Base-by-base conservation (phyloP, 2,888 invertebrate species). In the Eudasyphora cyanicolor region DNA sequence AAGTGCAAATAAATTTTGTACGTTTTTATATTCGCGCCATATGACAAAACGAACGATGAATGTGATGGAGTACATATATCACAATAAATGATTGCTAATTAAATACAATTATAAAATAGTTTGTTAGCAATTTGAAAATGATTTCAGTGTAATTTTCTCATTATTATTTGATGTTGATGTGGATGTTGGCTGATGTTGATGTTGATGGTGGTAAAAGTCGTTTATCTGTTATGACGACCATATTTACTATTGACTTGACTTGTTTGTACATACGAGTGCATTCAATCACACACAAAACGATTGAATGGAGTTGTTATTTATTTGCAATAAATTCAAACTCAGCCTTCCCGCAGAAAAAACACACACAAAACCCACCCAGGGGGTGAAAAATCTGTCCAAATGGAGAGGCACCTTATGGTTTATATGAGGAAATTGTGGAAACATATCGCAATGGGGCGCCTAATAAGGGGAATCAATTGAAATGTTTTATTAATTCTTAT, bases 21-120 rank as follows among this genome's bases (percentile, higher is more conserved):
- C n/a, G n/a, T n/a, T n/a, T n/a, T n/a, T n/a, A n/a, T n/a, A n/a
- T n/a, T n/a, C n/a, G n/a, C n/a, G n/a, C n/a, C n/a, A n/a, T n/a
- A n/a, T n/a, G n/a, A n/a, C n/a, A n/a, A 10, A 10, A 38, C 38
- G 10, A 10, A 38, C 38, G 38, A 49, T 19, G 49, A 49, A 4
- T 17, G 3, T 49, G 49, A 49, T 54, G 10, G 29, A 60, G 29
- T 60, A 32, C 67, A 67, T 67, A 42, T 17, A 67, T 64, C 35
- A 76, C 45, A 79, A 79, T 76, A 49, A 79, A 73, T 82, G 57
- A 62, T 77, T 70, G 70, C 75, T 80, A 83, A 77, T 83, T 83
- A 77, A 80, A 82, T 71, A 21, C 74, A 83, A 80, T 83, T 80
- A 80, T 45, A 80, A 80, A 78, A 71, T 71, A 49, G 57, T 79